A percentile compares a stretch with the other conserved stretches of the same genome.
phyloP scores from a whole-genome alignment of 2,113 vertebrate species.

The Microtus richardsoni region DNA sequence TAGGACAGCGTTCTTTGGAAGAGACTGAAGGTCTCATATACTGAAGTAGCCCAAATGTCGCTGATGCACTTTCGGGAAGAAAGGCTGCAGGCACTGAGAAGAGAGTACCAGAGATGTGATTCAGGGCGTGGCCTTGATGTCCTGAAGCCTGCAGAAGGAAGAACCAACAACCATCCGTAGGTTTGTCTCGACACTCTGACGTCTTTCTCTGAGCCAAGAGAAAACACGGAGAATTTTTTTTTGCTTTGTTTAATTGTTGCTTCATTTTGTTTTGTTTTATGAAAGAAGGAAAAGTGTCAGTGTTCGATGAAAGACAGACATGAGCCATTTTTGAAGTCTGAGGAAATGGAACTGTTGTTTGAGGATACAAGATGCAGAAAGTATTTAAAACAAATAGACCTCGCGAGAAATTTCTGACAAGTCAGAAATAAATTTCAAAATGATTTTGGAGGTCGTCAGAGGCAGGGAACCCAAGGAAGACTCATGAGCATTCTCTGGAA shows the following conservation, averaged over 20 bases:
- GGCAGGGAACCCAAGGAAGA: not conserved
- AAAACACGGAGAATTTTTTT: not conserved
- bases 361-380: not conserved
- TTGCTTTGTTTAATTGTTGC: not conserved
- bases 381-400: not conserved
- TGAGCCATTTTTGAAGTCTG: not conserved
- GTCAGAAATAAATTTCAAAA: not conserved
- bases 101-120: not conserved
- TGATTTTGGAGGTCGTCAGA: not conserved
- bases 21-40: not conserved
- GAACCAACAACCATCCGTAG: not conserved
- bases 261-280: not conserved
- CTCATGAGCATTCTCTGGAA: not conserved
- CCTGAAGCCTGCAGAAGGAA: not conserved
- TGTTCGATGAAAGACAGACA: not conserved
- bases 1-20: not conserved
- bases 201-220: conserved; percentile 5
- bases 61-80: too few relatives aligned
- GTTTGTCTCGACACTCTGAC: not conserved
- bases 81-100: not conserved
- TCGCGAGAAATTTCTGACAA: not conserved
- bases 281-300: not conserved
- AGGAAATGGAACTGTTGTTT: not conserved
- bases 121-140: not conserved
- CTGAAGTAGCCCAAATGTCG: not conserved